Evolutionary conservation across 1,140 invertebrate species (phyloP), one percentile per base, ranked within the genome.

Genomic region (Panagrolaimus sp.): DNA sequence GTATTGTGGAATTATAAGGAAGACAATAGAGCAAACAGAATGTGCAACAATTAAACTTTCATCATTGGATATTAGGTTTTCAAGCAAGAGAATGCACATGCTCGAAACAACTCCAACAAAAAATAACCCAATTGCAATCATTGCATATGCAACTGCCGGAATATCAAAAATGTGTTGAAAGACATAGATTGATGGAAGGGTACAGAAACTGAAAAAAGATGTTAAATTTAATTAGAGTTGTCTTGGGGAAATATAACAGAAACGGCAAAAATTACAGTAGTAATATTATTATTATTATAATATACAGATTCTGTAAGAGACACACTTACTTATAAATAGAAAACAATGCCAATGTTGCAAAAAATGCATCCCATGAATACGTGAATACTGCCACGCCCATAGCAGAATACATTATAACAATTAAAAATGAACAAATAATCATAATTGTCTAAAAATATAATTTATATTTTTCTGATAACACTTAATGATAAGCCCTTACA

Each of bases 1-100:
- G 83, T 90, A 91, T 64, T 90, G 88, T 0, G 90, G 90, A 66
- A 90, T 85, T 14, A 90, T 77, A 42, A 90, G 81, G 74, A 91
- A 88, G 38, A 90, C 84, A 74, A 85, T 85, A 74, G 90, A 88
- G 66, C 91, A 82, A 13, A 77, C 38, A 14, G 38, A 65, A 57
- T 82, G 69, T 11, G 72, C 72, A 8, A 47, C 44, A 1, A 65
- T 57, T 1, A 80, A 73, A 7, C 65, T 42, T 42, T 64, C 31
- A 61, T 79, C 78, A 48, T 66, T 57, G 64, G 44, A 67, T 69
- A 75, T 75, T 2, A 81, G 45, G 14, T 67, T 61, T 65, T 79
- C 78, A 5, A 80, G 25, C 20, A 79, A 20, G 23, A 81, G 66
- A 27, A 79, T 72, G 1, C 70, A 69, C 62, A 80, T 51, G 2